These are phyloP conservation scores for Clitarchus hookeri DNA, from an alignment of 2,888 invertebrate species.

Conservation along the genomic window DNA sequence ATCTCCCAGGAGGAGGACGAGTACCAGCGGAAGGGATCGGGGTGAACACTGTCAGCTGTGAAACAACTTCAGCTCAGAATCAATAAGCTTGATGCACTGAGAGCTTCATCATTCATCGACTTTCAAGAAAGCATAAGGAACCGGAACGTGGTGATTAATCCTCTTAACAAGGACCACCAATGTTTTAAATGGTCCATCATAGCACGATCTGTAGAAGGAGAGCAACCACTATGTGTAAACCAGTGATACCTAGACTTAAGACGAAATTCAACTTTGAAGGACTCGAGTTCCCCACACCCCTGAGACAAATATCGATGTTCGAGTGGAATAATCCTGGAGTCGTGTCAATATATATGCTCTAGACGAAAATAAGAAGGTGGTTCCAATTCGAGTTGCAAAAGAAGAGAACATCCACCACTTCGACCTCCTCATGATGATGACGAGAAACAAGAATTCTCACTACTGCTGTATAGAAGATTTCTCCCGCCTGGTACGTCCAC, in stretches of 20 bases:
- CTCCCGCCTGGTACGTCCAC: neutral
- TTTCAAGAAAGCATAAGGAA: neutral
- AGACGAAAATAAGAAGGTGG: neutral
- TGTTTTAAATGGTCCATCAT: neutral
- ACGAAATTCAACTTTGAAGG: neutral
- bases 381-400: too few relatives aligned
- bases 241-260: too few relatives aligned
- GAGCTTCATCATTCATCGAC: neutral
- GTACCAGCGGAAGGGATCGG: neutral
- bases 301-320: neutral
- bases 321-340: neutral
- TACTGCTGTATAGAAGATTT: neutral
- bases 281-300: neutral
- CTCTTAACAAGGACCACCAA: neutral
- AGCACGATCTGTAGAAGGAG: neutral
- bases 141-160: neutral
- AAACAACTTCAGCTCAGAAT: neutral
- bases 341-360: too few relatives aligned
- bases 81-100: neutral
- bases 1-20: neutral
- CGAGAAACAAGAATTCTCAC: neutral
- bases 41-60: neutral
- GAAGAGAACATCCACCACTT: neutral
- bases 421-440: neutral
- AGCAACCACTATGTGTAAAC: neutral